Evolutionary conservation across 2,888 invertebrate species (phyloP).

Genomic region (Griposia aprilina): DNA sequence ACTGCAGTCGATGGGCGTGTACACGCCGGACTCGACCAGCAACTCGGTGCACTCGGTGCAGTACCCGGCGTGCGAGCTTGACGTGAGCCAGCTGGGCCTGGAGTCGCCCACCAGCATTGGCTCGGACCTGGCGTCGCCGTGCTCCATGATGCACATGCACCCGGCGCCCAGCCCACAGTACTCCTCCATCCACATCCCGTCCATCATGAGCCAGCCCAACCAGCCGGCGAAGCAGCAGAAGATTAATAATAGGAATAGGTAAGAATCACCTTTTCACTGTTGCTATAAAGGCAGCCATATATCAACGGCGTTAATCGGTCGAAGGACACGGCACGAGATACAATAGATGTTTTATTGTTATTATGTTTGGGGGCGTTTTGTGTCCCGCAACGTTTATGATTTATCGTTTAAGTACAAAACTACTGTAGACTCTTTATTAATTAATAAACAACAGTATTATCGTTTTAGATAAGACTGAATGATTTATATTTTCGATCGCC

Average conservation of each 20-base stretch:
- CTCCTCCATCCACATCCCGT: slow-evolving; percentile 87
- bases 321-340: not conserved
- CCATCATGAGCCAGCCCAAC: slow-evolving; percentile 89
- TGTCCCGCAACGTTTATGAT: not conserved
- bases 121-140: slow-evolving; percentile 95
- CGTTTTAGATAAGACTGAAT: not conserved
- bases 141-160: slow-evolving; percentile 92
- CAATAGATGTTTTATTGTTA: not conserved
- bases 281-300: not conserved
- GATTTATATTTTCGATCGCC: not conserved
- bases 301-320: not conserved
- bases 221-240: slow-evolving; percentile 88
- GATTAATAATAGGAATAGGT: slow-evolving; percentile 88
- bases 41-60: slow-evolving; percentile 95
- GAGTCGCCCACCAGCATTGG: slow-evolving; percentile 97
- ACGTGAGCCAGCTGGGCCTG: slow-evolving; percentile 95
- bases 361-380: not conserved
- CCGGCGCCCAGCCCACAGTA: slow-evolving; percentile 91
- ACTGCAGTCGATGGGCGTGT: slow-evolving; percentile 95
- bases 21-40: slow-evolving; percentile 95
- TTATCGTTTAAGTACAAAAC: not conserved
- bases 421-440: not conserved
- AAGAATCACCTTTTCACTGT: slow-evolving; percentile 44
- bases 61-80: slow-evolving; percentile 95
- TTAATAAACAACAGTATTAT: not conserved